Conservation (phyloP, 2,888 invertebrate genomes). For the Rhingia rostrata region DNA sequence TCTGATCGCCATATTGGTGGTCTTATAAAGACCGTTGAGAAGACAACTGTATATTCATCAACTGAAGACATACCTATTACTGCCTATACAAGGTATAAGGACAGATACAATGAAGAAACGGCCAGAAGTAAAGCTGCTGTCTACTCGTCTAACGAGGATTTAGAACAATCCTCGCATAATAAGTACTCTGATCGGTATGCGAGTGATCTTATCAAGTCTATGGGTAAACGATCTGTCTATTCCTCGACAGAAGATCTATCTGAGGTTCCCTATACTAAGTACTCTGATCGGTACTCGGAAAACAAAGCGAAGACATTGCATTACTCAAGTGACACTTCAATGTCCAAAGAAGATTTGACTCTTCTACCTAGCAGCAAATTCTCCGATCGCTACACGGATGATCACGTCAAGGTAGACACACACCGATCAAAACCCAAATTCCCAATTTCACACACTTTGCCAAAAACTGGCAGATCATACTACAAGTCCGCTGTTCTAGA, state of each 20-base stretch:
- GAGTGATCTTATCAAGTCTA: conserved; percentile 32
- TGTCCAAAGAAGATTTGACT: conserved; percentile 14
- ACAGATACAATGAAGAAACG: conserved; percentile 44
- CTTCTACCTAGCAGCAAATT: conserved; percentile 58
- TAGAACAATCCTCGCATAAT: conserved; percentile 22
- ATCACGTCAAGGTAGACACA: conserved; percentile 6
- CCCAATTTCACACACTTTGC: conserved; percentile 8
- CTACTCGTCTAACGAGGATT: conserved; percentile 56
- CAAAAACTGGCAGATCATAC: conserved; percentile 24
- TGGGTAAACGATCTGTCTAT: conserved; percentile 23
- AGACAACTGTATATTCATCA: conserved; percentile 63
- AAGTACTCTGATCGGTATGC: conserved; percentile 29
- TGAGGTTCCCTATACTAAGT: conserved; percentile 28
- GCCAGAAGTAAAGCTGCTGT: conserved; percentile 32
- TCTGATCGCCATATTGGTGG: conserved; percentile 55
- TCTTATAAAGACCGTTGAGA: conserved; percentile 61
- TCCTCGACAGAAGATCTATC: conserved; percentile 54
- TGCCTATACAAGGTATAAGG: conserved; percentile 57
- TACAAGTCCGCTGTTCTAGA: conserved; percentile 36
- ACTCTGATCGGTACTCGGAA: conserved; percentile 49
- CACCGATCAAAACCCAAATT: conserved; percentile 20
- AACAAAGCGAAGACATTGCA: conserved; percentile 6
- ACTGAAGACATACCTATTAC: conserved; percentile 48
- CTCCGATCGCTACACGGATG: conserved; percentile 53
- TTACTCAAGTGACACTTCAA: conserved; percentile 1